Base-by-base conservation (phyloP, 1,140 invertebrate genomes). In the Anoplophora glabripennis region DNA sequence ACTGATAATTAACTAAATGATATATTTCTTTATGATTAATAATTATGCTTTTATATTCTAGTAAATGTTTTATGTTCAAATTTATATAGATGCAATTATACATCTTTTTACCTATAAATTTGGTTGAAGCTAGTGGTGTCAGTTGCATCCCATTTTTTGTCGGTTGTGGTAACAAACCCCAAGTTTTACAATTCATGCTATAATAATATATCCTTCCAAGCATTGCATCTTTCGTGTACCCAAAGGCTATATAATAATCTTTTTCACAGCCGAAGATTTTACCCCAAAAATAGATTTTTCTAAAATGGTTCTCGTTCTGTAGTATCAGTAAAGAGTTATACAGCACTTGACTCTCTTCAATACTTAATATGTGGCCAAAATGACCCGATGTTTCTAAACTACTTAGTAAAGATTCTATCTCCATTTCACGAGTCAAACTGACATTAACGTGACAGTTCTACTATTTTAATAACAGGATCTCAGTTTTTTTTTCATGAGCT, bases 201-300 rank as follows among this genome's bases (percentile, higher is more conserved):
- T 90, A 92, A 72, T 86, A 89, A 73, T 84, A 90, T 37, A 80
- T 80, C 61, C 81, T 79, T 59, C 84, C 83, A 21, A 75, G 70
- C 3, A 90, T 67, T 33, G 82, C 86, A 67, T 91, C 87, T 42
- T 80, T 84, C 14, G 78, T 77, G 56, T 86, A 87, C 11, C 89
- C 89, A 67, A 83, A 89, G 2, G 86, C 84, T 38, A 92, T 81
- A 65, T 87, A 86, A 69, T 91, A 92, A 75, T 90, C 88, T 5
- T 75, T 78, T 40, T 83, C 78, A 0, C 79, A 74, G 0, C 86
- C 88, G 52, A 83, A 80, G 37, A 92, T 84, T 68, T 82, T 81
- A 1, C 89, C 89, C 86, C 87, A 89, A 59, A 89, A 89, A 61
- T 83, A 89, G 46, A 87, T 82, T 59, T 84, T 82, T 1, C 75